phyloP scores from a whole-genome alignment of 2,888 invertebrate genomes.

The Escarpia spicata region DNA sequence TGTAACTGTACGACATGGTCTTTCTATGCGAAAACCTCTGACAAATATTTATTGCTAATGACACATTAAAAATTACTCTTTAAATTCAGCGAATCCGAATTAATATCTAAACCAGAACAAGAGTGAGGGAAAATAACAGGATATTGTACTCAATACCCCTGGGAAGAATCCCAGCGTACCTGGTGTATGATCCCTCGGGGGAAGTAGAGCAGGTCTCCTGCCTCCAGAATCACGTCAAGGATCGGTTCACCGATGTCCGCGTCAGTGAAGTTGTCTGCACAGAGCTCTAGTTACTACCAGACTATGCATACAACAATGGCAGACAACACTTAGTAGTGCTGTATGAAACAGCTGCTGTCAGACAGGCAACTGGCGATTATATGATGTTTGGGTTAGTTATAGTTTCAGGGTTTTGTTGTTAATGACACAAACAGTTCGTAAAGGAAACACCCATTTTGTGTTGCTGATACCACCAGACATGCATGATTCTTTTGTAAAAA shows the following conservation, averaged over 20 bases:
- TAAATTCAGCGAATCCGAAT: not conserved
- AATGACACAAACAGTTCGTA: not conserved
- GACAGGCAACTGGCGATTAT: not conserved
- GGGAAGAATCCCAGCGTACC: slow-evolving; percentile 48
- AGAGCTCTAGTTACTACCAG: slow-evolving; percentile 3
- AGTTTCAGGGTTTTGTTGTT: not conserved
- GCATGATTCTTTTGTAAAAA: not conserved
- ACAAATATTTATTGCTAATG: not conserved
- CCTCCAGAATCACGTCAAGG: slow-evolving; percentile 80
- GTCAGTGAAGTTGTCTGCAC: slow-evolving; percentile 62
- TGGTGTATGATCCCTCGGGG: slow-evolving; percentile 75
- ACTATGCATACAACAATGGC: not conserved
- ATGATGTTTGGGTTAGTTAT: not conserved
- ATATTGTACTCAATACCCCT: not conserved
- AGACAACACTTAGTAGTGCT: not conserved
- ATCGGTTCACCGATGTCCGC: slow-evolving; percentile 81
- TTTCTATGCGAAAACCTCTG: not conserved
- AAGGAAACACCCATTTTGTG: not conserved
- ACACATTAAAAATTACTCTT: not conserved
- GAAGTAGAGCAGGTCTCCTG: slow-evolving; percentile 93
- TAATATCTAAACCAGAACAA: not conserved
- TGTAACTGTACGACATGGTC: not conserved
- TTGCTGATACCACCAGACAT: not conserved
- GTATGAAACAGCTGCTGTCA: not conserved
- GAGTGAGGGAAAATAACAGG: not conserved